A percentile compares a stretch with the other conserved stretches of the same genome.
Evolutionary conservation across 2,888 invertebrate species (phyloP).

Genomic region (Allygus modestus): DNA sequence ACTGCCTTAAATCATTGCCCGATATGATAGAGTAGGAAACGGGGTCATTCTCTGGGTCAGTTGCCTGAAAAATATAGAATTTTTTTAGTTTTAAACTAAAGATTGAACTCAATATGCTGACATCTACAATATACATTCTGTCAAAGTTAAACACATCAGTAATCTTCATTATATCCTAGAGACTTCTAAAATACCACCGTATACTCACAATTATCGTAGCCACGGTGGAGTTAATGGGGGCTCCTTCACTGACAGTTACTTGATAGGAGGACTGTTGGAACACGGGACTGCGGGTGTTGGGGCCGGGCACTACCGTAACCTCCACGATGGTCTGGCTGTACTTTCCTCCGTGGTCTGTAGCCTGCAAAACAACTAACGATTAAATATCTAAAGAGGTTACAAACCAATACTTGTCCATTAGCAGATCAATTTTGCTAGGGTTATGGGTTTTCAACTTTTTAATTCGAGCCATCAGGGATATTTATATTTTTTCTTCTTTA

Average conservation of each 20-base stretch:
- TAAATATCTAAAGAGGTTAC: too few species aligned
- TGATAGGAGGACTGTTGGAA: slow-evolving; percentile 91
- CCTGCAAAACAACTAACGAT: slow-evolving; percentile 65
- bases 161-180: too few species aligned
- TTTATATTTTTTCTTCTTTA: too few species aligned
- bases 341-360: slow-evolving; percentile 87
- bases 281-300: slow-evolving; percentile 87
- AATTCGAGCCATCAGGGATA: too few species aligned
- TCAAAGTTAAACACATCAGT: too few species aligned
- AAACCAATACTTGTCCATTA: too few species aligned
- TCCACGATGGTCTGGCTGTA: slow-evolving; percentile 92
- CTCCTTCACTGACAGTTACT: slow-evolving; percentile 93
- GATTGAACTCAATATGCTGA: slow-evolving; percentile 25
- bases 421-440: too few species aligned
- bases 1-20: slow-evolving; percentile 93
- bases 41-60: slow-evolving; percentile 92
- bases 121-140: neutral
- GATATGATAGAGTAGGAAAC: slow-evolving; percentile 92
- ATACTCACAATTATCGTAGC: slow-evolving; percentile 78
- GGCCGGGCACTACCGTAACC: slow-evolving; percentile 89
- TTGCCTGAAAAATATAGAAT: slow-evolving; percentile 79
- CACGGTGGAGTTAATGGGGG: slow-evolving; percentile 91
- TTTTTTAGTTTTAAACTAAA: neutral
- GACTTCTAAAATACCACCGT: too few species aligned
- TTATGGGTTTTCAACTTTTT: too few species aligned